phyloP scores from a whole-genome alignment of 2,113 vertebrate genomes.

The Mixornis gularis region DNA sequence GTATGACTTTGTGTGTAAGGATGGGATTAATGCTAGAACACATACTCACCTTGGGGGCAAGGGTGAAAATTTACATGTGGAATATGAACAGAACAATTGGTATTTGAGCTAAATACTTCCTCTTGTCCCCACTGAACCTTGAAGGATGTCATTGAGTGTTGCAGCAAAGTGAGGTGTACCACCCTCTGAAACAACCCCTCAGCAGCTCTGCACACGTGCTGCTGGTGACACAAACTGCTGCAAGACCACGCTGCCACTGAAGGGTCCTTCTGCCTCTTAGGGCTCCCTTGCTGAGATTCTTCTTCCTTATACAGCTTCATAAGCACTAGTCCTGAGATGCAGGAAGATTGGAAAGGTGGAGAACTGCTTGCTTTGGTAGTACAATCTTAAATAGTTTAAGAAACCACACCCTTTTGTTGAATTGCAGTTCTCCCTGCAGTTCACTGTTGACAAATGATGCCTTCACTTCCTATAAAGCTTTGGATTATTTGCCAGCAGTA shows the following conservation, averaged over 20 bases:
- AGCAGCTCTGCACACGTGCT: background rate
- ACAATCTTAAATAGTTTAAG: background rate
- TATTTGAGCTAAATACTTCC: background rate
- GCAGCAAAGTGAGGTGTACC: background rate
- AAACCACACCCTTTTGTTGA: background rate
- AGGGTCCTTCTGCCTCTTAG: background rate
- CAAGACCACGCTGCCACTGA: background rate
- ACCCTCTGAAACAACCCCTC: background rate
- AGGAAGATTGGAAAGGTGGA: background rate
- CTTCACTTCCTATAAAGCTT: background rate
- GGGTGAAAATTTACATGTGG: background rate
- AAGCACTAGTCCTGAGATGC: background rate
- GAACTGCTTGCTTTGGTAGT: background rate
- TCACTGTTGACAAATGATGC: background rate
- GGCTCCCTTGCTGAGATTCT: fast-evolving
- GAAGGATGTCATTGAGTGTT: background rate
- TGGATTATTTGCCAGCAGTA: background rate
- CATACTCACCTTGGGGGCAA: fast-evolving
- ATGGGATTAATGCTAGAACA: background rate
- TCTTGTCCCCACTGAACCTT: background rate
- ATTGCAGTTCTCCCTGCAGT: background rate
- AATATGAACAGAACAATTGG: background rate
- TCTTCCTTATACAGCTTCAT: background rate
- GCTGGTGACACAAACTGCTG: background rate
- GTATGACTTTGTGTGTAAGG: slow-evolving; percentile 44